These are phyloP conservation scores for Pelodiscus sinensis DNA, from an alignment of 2,113 vertebrate genomes.

Conservation along the genomic window DNA sequence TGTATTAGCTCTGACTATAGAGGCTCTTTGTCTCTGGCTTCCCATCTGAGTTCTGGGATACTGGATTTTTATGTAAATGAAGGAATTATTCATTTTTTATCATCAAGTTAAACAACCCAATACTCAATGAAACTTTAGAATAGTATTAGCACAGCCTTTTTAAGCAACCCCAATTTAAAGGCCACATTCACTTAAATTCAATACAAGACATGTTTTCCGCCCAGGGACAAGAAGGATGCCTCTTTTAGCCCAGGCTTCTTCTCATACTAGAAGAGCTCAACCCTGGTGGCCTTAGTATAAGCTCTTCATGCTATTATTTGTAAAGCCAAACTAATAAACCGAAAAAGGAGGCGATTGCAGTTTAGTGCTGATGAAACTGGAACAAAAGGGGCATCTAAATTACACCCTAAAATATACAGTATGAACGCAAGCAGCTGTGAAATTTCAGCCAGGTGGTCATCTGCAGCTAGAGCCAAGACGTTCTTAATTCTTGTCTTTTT, in stretches of 20 bases:
- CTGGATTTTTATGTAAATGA: neutral
- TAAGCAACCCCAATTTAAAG: neutral
- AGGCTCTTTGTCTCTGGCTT: neutral
- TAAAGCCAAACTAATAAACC: neutral
- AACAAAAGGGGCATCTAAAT: slow-evolving; percentile 37
- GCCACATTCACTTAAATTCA: neutral
- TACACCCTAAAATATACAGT: slow-evolving; percentile 23
- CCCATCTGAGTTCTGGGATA: neutral
- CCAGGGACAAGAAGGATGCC: neutral
- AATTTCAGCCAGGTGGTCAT: slow-evolving; percentile 58
- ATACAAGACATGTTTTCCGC: neutral
- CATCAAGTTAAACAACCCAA: fast-evolving
- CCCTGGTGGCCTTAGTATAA: slow-evolving; percentile 21
- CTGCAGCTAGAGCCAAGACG: slow-evolving; percentile 43
- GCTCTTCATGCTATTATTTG: neutral
- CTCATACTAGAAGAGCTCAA: neutral
- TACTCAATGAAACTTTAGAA: neutral
- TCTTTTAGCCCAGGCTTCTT: neutral
- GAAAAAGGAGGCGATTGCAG: neutral
- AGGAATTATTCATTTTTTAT: neutral
- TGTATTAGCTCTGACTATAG: neutral
- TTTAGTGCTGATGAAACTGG: slow-evolving; percentile 9
- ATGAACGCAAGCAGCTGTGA: slow-evolving; percentile 56
- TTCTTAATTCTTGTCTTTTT: slow-evolving; percentile 17
- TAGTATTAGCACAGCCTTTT: neutral